phyloP scores from a whole-genome alignment of 2,888 invertebrate genomes.

The Drosophila gaucha region DNA sequence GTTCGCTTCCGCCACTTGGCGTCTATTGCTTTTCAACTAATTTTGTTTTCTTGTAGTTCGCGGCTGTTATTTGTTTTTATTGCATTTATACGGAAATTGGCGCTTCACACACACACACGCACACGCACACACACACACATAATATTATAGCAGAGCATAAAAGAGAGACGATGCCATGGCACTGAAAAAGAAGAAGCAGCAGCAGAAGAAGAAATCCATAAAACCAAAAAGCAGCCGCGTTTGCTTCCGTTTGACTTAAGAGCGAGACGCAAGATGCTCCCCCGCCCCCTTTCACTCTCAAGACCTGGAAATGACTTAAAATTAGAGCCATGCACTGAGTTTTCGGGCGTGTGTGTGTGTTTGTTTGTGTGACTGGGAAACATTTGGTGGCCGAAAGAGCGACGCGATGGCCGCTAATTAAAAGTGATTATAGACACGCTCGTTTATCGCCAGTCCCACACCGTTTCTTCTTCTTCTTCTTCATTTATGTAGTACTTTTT shows the following conservation, averaged over 20 bases:
- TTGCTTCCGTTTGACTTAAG: conserved; percentile 50
- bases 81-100: conserved; percentile 82
- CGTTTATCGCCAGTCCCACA: conserved; percentile 44
- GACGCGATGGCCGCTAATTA: conserved; percentile 62
- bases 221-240: conserved; percentile 49
- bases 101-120: conserved; percentile 54
- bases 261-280: background rate
- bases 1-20: conserved; percentile 70
- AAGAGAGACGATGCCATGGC: too few relatives aligned
- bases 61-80: conserved; percentile 79
- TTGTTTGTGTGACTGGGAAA: conserved; percentile 37
- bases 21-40: conserved; percentile 72
- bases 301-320: conserved; percentile 64
- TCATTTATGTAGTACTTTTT: conserved; percentile 6
- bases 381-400: conserved; percentile 20
- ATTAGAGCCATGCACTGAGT: conserved; percentile 57
- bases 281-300: background rate
- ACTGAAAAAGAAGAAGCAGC: conserved; percentile 12
- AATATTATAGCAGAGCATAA: conserved; percentile 52
- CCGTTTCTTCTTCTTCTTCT: conserved; percentile 10
- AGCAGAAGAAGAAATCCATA: conserved; percentile 48
- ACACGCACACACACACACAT: conserved; percentile 12
- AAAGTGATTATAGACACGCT: conserved; percentile 79
- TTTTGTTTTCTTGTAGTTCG: conserved; percentile 77
- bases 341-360: conserved; percentile 7